Base-by-base conservation (phyloP, 2,113 vertebrate genomes). In the Nyctereutes procyonoides region DNA sequence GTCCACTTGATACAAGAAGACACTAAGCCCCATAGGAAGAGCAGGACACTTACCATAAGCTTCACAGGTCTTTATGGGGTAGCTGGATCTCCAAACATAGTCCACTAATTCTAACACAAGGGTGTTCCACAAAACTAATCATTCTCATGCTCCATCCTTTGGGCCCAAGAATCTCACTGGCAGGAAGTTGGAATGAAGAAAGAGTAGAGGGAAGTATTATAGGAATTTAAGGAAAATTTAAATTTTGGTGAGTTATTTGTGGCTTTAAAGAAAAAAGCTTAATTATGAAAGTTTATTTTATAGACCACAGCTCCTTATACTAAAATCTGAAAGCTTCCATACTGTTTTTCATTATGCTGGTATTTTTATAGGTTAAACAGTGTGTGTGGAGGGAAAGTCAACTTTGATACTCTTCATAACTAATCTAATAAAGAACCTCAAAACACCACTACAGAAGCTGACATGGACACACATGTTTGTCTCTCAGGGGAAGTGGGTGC, bases 241-340 rank as follows among this genome's bases (percentile, higher is more conserved):
- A 74, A 83, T 67, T 67, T 71, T 53, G 53, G 6, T 14, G 65
- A 77, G 16, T 71, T 58, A 69, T 38, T 55, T 88, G n/a, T 24
- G 3, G 53, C 26, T 71, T 90, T 86, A 81, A 92, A 56, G 17
- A 74, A 73, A 6, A 58, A 16, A 62, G 28, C 15, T 76, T 95
- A 81, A 93, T 82, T 48, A 28, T 62, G 67, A 92, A 80, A 30
- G 15, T 35, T 62, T 86, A 35, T 17, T 38, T 80, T 20, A 73
- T 6, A 73, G 19, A 2, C 51, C 16, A 63, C 65, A 86, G 22
- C 43, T 55, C 11, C 65, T 92, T 79, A 77, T 8, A 32, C n/a
- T 30, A 63, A 73, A 53, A 20, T 73, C 79, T 55, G 28, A 53
- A 90, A 77, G 13, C 10, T n/a, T 81, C 43, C 14, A 32, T 35